Evolutionary conservation across 2,888 invertebrate species (phyloP).

Genomic region (Creontiades dilutus): DNA sequence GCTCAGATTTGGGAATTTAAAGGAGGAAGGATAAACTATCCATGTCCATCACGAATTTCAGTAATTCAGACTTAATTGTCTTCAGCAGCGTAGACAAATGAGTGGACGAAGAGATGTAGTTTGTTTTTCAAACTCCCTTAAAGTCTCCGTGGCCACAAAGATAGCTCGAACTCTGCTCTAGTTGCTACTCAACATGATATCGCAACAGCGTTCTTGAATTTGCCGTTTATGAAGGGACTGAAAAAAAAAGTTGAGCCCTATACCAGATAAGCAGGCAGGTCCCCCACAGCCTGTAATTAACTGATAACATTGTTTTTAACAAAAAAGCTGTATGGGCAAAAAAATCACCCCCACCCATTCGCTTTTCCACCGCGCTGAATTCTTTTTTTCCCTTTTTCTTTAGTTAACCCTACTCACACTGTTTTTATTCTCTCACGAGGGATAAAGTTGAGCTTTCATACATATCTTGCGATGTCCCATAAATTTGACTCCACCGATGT

Average conservation of each 20-base stretch:
- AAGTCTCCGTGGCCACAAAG: no score
- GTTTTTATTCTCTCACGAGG: not conserved
- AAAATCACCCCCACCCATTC: conserved; percentile 12
- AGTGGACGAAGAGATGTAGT: no score
- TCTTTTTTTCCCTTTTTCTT: not conserved
- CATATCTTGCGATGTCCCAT: not conserved
- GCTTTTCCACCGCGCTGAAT: not conserved
- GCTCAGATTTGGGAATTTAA: no score
- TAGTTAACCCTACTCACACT: conserved; percentile 1
- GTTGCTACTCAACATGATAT: conserved; percentile 1
- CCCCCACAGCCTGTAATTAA: conserved; percentile 54
- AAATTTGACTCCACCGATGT: not conserved
- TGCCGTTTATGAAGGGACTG: conserved; percentile 35
- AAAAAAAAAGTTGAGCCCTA: conserved; percentile 18
- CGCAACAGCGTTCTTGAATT: not conserved
- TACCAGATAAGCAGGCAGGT: conserved; percentile 29
- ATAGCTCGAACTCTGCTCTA: not conserved
- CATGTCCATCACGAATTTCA: no score
- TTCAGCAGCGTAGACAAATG: no score
- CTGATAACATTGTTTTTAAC: conserved; percentile 65
- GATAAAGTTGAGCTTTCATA: not conserved
- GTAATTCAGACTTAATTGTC: no score
- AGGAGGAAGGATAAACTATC: no score
- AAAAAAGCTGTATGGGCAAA: conserved; percentile 23
- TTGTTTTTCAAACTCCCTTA: no score